Evolutionary conservation across 2,888 invertebrate species (phyloP).

Genomic region (Oligia strigilis): DNA sequence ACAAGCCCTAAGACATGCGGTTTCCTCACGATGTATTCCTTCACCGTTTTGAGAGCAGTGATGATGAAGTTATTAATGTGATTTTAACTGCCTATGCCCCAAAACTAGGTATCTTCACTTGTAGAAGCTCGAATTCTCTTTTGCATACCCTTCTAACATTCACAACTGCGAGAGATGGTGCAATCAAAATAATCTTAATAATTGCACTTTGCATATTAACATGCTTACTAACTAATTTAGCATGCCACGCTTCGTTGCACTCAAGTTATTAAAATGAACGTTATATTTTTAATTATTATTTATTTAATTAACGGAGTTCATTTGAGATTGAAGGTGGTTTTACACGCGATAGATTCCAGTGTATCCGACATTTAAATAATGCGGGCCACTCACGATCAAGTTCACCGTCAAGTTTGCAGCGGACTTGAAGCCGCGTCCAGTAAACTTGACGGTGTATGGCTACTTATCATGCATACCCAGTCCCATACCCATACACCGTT

Average conservation of each 20-base stretch:
- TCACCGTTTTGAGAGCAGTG: neutral
- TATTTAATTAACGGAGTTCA: conserved; percentile 27
- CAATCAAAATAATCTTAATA: conserved; percentile 13
- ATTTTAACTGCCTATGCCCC: neutral
- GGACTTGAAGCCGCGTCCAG: no score
- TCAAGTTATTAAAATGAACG: conserved; percentile 26
- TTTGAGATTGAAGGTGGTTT: conserved; percentile 15
- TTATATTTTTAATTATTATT: conserved; percentile 23
- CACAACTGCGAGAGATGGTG: neutral
- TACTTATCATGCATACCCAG: no score
- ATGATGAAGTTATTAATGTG: neutral
- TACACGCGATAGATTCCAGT: conserved; percentile 25
- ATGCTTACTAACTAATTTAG: conserved; percentile 19
- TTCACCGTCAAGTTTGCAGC: no score
- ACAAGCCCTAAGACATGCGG: neutral
- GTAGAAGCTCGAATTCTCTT: neutral
- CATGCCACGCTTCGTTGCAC: conserved; percentile 21
- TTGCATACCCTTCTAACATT: neutral
- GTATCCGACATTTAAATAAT: neutral
- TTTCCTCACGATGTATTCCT: neutral
- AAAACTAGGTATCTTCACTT: neutral
- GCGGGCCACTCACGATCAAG: no score
- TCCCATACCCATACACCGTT: no score
- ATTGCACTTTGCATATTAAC: conserved; percentile 6
- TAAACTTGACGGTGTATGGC: no score